Evolutionary conservation across 2,113 vertebrate species (phyloP).

Genomic region (Cichladusa arquata): DNA sequence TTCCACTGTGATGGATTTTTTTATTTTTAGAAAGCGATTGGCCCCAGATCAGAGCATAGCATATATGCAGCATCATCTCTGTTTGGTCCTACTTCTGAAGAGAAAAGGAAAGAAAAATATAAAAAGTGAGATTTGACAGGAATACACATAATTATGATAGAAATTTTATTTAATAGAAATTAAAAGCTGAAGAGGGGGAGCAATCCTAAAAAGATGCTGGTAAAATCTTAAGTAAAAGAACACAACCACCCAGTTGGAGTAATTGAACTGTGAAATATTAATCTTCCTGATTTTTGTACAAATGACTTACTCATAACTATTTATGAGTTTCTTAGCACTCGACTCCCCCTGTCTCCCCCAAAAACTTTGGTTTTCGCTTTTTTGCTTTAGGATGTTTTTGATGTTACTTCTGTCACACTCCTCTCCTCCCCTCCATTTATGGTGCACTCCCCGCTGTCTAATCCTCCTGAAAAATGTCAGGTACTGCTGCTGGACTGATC

Average conservation of each 20-base stretch:
- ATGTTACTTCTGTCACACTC: neutral
- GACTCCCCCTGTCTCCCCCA: accelerated
- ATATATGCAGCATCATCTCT: neutral
- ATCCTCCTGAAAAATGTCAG: neutral
- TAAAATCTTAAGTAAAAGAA: neutral
- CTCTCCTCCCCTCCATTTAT: neutral
- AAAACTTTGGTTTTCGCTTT: neutral
- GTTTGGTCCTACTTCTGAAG: neutral
- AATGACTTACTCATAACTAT: neutral
- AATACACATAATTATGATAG: neutral
- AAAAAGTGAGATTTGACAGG: neutral
- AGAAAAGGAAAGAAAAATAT: neutral
- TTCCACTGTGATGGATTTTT: neutral
- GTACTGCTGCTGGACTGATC: neutral
- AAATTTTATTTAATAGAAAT: neutral
- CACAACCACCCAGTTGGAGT: neutral
- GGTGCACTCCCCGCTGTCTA: neutral
- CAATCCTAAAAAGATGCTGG: neutral
- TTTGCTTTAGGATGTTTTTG: neutral
- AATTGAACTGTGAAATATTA: neutral
- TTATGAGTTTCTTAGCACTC: neutral
- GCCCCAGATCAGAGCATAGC: neutral
- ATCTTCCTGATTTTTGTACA: neutral
- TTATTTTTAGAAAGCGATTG: neutral
- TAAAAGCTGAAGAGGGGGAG: neutral